Evolutionary conservation across 2,797 vertebrate genomes (phyloP).

Genomic region (Molossus molossus): DNA sequence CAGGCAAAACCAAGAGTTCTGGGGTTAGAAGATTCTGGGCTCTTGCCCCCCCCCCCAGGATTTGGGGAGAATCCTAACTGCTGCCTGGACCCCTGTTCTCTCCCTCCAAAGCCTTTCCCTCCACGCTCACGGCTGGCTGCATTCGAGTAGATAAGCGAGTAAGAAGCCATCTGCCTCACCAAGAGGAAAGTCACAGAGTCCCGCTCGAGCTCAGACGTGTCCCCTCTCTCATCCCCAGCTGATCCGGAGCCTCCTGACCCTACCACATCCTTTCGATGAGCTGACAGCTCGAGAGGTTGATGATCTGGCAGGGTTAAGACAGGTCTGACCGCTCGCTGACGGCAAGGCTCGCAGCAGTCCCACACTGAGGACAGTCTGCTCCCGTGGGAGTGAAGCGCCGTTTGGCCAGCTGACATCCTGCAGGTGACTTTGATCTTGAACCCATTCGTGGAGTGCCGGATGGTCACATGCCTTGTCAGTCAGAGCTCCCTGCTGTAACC

Average conservation of each 20-base stretch:
- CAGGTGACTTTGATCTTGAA: background rate
- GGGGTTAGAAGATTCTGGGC: background rate
- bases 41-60: background rate
- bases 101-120: background rate
- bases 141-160: background rate
- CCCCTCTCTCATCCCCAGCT: background rate
- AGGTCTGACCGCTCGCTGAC: fast-evolving
- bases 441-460: background rate
- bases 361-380: background rate
- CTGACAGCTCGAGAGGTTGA: background rate
- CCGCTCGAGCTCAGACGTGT: background rate
- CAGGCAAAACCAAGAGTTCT: background rate
- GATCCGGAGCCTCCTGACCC: background rate
- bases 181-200: background rate
- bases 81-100: background rate
- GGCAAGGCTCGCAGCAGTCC: background rate
- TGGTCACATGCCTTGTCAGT: fast-evolving
- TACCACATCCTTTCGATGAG: background rate
- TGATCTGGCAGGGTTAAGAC: background rate
- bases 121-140: background rate
- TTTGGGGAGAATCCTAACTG: background rate
- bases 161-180: background rate
- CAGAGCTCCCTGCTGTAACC: background rate
- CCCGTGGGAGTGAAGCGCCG: too few species aligned
- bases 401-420: background rate